A percentile compares a stretch with the other conserved stretches of the same genome.
These are phyloP conservation scores for Psilopogon haemacephalus DNA, from an alignment of 2,113 vertebrate genomes.

Conservation along the genomic window DNA sequence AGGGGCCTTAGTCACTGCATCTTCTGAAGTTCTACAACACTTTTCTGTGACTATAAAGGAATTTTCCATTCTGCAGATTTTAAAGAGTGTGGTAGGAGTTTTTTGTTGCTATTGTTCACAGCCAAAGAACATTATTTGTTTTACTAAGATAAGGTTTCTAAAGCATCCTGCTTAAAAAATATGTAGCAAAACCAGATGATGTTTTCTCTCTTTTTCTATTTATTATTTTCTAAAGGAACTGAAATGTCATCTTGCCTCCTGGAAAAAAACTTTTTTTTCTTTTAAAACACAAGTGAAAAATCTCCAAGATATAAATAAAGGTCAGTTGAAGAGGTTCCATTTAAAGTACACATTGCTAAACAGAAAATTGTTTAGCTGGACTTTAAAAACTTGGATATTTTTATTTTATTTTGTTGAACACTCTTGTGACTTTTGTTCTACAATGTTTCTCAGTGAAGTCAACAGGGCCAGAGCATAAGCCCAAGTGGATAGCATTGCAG, in stretches of 20 bases:
- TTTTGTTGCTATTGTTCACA: slow-evolving; percentile 52
- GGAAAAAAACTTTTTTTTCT: slow-evolving; percentile 51
- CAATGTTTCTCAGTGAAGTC: neutral
- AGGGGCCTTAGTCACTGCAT: neutral
- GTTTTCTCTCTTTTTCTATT: slow-evolving; percentile 49
- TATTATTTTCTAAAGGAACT: slow-evolving; percentile 55
- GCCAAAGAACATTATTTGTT: slow-evolving; percentile 69
- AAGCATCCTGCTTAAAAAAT: slow-evolving; percentile 25
- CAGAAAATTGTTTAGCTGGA: neutral
- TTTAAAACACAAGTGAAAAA: slow-evolving; percentile 28
- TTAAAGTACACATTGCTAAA: neutral
- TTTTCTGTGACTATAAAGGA: slow-evolving; percentile 1
- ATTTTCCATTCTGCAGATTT: slow-evolving; percentile 25
- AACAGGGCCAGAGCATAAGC: neutral
- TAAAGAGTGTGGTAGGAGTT: neutral
- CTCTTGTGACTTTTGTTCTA: neutral
- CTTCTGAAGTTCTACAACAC: neutral
- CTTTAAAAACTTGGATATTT: neutral
- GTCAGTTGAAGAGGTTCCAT: neutral
- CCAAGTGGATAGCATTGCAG: rapidly evolving
- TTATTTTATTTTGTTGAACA: neutral
- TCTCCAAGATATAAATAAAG: slow-evolving; percentile 46
- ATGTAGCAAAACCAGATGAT: slow-evolving; percentile 12
- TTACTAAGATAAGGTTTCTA: slow-evolving; percentile 70
- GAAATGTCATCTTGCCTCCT: slow-evolving; percentile 62